These are phyloP conservation scores for Volucella zonaria DNA, from an alignment of 2,888 invertebrate species.

Conservation along the genomic window DNA sequence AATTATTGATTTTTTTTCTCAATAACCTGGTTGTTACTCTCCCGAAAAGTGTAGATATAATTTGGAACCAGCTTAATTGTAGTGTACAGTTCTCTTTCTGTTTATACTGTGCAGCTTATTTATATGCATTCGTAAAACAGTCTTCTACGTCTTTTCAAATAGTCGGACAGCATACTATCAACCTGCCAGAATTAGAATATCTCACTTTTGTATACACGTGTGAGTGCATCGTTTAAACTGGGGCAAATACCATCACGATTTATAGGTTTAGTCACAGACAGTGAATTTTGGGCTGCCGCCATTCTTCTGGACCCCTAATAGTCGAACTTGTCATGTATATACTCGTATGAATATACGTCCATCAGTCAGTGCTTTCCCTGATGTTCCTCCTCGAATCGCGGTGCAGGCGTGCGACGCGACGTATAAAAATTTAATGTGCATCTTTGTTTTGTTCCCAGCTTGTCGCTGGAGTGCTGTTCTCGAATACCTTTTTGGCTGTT, in stretches of 20 bases:
- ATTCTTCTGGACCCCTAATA: background rate
- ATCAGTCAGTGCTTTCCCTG: background rate
- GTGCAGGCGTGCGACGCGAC: conserved; percentile 18
- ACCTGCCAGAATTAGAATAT: conserved; percentile 35
- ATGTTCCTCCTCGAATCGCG: background rate
- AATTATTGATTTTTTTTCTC: background rate
- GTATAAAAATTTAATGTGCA: conserved; percentile 17
- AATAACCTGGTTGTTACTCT: background rate
- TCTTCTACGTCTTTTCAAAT: conserved; percentile 49
- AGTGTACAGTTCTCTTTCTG: background rate
- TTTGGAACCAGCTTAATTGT: too few relatives aligned
- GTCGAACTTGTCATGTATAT: conserved; percentile 8
- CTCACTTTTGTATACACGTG: conserved; percentile 20
- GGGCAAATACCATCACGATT: conserved; percentile 52
- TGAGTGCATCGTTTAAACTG: conserved; percentile 62
- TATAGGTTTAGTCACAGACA: conserved; percentile 29
- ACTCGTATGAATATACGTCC: background rate
- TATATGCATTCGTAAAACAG: conserved; percentile 38
- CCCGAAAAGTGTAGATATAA: too few relatives aligned
- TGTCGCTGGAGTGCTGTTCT: background rate
- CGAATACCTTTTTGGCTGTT: conserved; percentile 32
- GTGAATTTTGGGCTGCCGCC: background rate
- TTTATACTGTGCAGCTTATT: conserved; percentile 15
- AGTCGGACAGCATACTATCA: conserved; percentile 38
- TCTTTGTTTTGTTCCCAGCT: conserved; percentile 20